Percentiles rank a stretch among this genome's conserved stretches.
These are phyloP conservation scores for Elephantulus edwardii DNA, from an alignment of 2,113 vertebrate genomes.

Conservation along the genomic window DNA sequence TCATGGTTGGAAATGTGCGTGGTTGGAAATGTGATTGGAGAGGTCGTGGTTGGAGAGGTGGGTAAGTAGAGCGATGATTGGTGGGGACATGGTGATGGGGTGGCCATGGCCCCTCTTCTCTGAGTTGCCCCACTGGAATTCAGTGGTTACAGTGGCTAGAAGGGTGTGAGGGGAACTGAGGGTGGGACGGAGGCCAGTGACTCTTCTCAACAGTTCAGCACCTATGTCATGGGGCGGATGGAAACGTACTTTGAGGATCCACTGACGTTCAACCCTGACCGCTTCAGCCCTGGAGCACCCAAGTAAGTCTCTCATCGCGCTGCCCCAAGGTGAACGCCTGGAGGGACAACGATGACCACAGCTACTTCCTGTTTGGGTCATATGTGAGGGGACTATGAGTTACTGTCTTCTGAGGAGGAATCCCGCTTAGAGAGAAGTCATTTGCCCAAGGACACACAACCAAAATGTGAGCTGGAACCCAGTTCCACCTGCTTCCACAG, in stretches of 20 bases:
- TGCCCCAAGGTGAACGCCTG: not conserved
- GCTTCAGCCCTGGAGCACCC: slow-evolving; percentile 90
- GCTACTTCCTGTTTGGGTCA: not conserved
- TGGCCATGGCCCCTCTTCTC: rapidly evolving
- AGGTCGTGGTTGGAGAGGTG: not conserved
- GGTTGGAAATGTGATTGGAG: not conserved
- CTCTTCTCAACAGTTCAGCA: slow-evolving; percentile 85
- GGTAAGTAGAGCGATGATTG: not conserved
- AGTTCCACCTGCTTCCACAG: not conserved
- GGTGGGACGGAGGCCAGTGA: not conserved
- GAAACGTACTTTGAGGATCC: slow-evolving; percentile 92
- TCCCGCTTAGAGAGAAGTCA: not conserved
- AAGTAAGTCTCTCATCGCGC: slow-evolving; percentile 85
- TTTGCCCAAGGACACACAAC: not conserved
- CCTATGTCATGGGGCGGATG: slow-evolving; percentile 88
- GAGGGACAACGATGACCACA: rapidly evolving
- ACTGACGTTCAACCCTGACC: slow-evolving; percentile 91
- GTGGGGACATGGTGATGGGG: not conserved
- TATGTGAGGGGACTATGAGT: rapidly evolving
- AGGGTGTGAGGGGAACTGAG: rapidly evolving
- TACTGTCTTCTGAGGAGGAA: not conserved
- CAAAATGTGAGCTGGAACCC: rapidly evolving
- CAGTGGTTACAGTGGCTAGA: rapidly evolving
- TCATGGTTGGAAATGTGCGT: not conserved
- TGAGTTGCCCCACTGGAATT: rapidly evolving